phyloP scores from a whole-genome alignment of 2,797 vertebrate species.

The Xerus rutilus region DNA sequence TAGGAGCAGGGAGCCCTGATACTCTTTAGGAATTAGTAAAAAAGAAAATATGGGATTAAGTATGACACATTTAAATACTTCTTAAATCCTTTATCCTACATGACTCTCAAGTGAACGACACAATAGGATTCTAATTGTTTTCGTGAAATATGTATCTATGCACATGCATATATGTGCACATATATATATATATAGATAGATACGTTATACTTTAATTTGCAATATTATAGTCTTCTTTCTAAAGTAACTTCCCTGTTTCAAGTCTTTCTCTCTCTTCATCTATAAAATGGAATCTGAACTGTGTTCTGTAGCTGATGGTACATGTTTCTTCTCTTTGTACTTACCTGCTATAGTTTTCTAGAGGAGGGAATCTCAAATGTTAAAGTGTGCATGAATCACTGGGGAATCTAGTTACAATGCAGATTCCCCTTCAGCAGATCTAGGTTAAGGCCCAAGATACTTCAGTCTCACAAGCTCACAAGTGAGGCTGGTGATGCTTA shows the following conservation, averaged over 20 bases:
- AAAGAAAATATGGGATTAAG: slow-evolving; percentile 43
- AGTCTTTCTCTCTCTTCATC: background rate
- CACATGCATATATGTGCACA: background rate
- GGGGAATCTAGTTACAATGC: background rate
- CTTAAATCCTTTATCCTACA: slow-evolving; percentile 53
- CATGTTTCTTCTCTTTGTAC: background rate
- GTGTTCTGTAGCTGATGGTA: background rate
- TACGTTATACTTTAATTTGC: background rate
- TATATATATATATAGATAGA: background rate
- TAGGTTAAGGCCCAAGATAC: background rate
- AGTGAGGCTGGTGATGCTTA: background rate
- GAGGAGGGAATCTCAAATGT: background rate
- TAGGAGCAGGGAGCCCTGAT: background rate
- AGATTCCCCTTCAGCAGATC: background rate
- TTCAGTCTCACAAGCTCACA: background rate
- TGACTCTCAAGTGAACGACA: slow-evolving; percentile 23
- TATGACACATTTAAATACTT: slow-evolving; percentile 36
- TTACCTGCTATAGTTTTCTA: background rate
- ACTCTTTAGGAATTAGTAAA: slow-evolving; percentile 7
- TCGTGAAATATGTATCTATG: background rate
- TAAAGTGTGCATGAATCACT: rapidly evolving
- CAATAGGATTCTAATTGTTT: background rate
- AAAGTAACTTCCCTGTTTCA: background rate
- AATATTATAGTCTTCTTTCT: slow-evolving; percentile 14
- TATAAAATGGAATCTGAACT: background rate